Evolutionary conservation across 1,140 invertebrate species (phyloP), one percentile per base, ranked within the genome.

Genomic region (Papilio xuthus): DNA sequence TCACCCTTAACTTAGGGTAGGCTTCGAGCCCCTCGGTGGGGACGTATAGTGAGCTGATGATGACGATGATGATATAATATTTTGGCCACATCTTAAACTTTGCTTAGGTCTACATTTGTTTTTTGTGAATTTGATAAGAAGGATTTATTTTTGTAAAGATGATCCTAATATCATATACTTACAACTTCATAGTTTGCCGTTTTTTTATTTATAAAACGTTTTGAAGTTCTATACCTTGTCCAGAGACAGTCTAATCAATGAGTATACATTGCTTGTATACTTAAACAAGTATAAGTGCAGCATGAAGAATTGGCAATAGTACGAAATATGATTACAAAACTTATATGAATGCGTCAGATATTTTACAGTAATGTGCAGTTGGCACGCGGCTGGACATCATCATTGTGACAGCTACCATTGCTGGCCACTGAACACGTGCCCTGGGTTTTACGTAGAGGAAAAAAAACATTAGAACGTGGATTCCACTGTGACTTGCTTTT

Each of bases 361-460:
- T 20, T 70, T 78, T 23, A 23, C 20, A 72, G 28, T 53, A 50
- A 72, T 78, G 69, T 78, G 69, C 70, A 78, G 77, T 78, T 78
- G 77, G 77, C 70, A 23, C 56, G 50, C 77, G 44, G n/a, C 15
- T 50, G 4, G 7, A 28, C 28, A 63, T 41, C 37, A 67, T 67
- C 18, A 42, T 1, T 72, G 47, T 53, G 28, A 9, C 23, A 15
- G 18, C n/a, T 44, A 67, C 60, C 60, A 28, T 10, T 63, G 10
- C 26, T 67, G 60, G 1, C 26, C 26, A 28, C 23, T 28, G 60
- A 67, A 32, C 60, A 67, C 56, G 56, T 67, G 13, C 12, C 60
- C 26, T 20, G n/a, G 7, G 50, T 53, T 53, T n/a, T 20, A 53
- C 18, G n/a, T 9, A 53, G 8, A 53, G n/a, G 50, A n/a, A 20